Evolutionary conservation across 2,888 invertebrate species (phyloP), one percentile per base, ranked within the genome.

Genomic region (Folsomia candida): DNA sequence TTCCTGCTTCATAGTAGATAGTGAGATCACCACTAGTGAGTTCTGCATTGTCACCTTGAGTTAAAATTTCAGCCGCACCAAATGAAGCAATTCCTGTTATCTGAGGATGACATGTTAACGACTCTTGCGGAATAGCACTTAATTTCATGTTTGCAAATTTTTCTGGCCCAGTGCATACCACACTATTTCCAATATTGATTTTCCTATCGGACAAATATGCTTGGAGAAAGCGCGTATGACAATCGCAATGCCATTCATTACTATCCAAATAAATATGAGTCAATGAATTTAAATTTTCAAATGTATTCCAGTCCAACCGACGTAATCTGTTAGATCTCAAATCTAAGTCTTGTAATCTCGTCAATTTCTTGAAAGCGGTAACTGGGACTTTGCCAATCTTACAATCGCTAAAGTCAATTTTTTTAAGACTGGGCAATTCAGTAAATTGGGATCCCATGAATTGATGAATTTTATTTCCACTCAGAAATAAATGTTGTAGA

Each of bases 401-500:
- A 51, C 64, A 64, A 2, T 64, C 25, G 14, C 26, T 37, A n/a
- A 64, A 51, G n/a, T 64, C 64, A 20, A 64, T 9, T 11, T n/a
- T 20, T 4, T 18, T 47, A 22, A 64, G 29, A 2, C 4, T 3
- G 3, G 22, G 22, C 2, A 64, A 26, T 11, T 22, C 25, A 11
- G 67, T 67, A 47, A 70, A 70, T n/a, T 3, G 11, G 2, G 28
- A 37, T 3, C 75, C 77, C 2, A 27, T 18, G 24, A 77, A 51
- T 51, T 68, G 67, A 18, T 51, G 60, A 26, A 77, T n/a, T n/a
- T 75, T 72, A 68, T 77, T 77, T 11, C 67, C 67, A 29, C 59
- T 69, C 25, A 77, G 54, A 9, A 71, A 67, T 26, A 77, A 63
- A 25, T 74, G 72, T 24, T 72, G 59, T 6, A 77, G 70, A 26